Conservation (phyloP, 2,797 vertebrate species). For the Furcifer pardalis region DNA sequence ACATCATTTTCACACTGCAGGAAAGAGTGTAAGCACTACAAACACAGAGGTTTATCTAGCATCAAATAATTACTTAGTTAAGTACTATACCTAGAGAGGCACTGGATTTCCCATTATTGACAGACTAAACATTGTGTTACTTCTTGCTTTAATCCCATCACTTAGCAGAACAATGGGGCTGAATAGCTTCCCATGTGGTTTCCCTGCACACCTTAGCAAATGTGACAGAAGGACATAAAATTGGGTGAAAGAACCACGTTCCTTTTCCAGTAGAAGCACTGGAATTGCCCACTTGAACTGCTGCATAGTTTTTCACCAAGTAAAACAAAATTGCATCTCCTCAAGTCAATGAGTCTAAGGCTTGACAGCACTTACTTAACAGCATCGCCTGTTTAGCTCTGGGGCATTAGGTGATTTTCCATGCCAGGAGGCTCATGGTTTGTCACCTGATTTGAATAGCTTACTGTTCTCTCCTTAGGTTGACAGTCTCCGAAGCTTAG, state of each 20-base stretch:
- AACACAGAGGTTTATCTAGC: not conserved
- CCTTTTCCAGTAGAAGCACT: not conserved
- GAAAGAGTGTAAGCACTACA: constrained; percentile 49
- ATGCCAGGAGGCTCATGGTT: not conserved
- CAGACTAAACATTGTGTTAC: constrained; percentile 49
- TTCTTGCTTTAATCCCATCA: not conserved
- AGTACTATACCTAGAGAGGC: constrained; percentile 55
- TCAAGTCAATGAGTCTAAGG: not conserved
- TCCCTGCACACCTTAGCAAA: not conserved
- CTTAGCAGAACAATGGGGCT: not conserved
- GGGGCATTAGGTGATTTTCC: not conserved
- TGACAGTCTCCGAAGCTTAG: too few species aligned
- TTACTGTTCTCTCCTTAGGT: too few species aligned
- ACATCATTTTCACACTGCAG: constrained; percentile 17
- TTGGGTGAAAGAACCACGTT: not conserved
- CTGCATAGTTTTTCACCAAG: not conserved
- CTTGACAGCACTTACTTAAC: too few species aligned
- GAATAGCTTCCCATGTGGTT: not conserved
- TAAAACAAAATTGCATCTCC: not conserved
- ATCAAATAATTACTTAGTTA: constrained; percentile 55
- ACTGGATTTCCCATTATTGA: constrained; percentile 56
- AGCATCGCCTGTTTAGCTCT: not conserved
- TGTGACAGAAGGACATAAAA: too few species aligned
- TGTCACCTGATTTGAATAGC: not conserved
- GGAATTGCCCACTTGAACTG: not conserved